Conservation (phyloP, 2,797 vertebrate genomes). For the Pseudopleuronectes americanus region DNA sequence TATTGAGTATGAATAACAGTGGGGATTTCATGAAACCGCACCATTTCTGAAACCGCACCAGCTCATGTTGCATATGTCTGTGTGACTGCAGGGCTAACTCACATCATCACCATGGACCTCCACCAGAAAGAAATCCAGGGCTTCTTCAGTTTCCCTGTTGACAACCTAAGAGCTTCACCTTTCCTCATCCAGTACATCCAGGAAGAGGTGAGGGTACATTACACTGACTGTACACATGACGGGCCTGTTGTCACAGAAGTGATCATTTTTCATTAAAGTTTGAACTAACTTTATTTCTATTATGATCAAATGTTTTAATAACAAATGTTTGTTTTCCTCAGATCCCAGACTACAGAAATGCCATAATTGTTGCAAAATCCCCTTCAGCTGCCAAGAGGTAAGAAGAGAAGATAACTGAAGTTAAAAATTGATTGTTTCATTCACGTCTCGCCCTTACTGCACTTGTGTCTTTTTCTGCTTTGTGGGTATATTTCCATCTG, state of each 20-base stretch:
- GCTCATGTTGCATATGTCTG: background rate
- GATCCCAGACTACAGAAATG: slow-evolving; percentile 98
- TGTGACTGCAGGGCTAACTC: slow-evolving; percentile 88
- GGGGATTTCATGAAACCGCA: no score
- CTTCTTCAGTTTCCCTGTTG: slow-evolving; percentile 97
- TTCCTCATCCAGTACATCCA: slow-evolving; percentile 99
- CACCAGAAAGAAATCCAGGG: slow-evolving; percentile 99
- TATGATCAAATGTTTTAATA: background rate
- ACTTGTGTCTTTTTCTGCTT: background rate
- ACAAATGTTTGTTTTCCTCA: slow-evolving; percentile 59
- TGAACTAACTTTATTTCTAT: no score
- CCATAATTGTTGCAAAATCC: slow-evolving; percentile 96
- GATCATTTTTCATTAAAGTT: no score
- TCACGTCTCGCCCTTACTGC: background rate
- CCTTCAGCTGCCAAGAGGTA: slow-evolving; percentile 98
- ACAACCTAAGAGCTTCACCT: slow-evolving; percentile 97
- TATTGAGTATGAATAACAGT: no score
- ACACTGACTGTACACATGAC: background rate
- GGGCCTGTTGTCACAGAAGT: no score
- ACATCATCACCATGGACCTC: slow-evolving; percentile 99
- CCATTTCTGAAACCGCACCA: background rate
- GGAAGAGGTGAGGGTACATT: slow-evolving; percentile 89
- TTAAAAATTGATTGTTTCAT: background rate
- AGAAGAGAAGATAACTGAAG: slow-evolving; percentile 6
- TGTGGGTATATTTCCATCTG: background rate